These are phyloP conservation scores for Bombylius discolor DNA, from an alignment of 2,888 invertebrate species.

Conservation along the genomic window DNA sequence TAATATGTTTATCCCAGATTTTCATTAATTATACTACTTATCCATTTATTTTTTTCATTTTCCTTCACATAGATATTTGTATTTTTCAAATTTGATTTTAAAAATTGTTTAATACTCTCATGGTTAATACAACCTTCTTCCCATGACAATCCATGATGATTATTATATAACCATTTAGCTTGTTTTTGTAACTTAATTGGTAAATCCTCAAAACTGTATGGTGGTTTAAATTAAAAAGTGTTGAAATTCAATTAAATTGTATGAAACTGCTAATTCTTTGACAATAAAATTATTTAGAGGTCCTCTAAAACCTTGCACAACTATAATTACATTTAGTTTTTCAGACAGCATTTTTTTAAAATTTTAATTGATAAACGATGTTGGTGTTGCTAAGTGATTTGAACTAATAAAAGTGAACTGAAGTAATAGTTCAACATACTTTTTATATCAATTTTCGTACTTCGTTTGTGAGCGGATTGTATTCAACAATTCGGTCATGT, in stretches of 20 bases:
- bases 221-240: slow-evolving; percentile 4
- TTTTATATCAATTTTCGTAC: not conserved
- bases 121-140: not conserved
- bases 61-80: not conserved
- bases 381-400: no score
- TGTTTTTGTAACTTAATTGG: not conserved
- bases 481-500: slow-evolving; percentile 13
- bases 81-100: not conserved
- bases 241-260: not conserved
- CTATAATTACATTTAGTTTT: not conserved
- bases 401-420: no score
- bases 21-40: not conserved
- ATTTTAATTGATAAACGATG: no score
- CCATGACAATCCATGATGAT: slow-evolving; percentile 4
- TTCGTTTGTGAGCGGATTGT: slow-evolving; percentile 2
- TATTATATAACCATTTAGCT: slow-evolving; percentile 2
- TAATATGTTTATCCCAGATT: no score
- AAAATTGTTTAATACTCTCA: not conserved
- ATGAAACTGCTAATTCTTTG: slow-evolving; percentile 6
- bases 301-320: slow-evolving; percentile 4
- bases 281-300: slow-evolving; percentile 4
- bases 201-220: slow-evolving; percentile 1
- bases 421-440: no score
- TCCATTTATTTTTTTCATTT: not conserved
- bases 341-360: not conserved